phyloP scores from a whole-genome alignment of 2,113 vertebrate species.

The Falco punctatus region DNA sequence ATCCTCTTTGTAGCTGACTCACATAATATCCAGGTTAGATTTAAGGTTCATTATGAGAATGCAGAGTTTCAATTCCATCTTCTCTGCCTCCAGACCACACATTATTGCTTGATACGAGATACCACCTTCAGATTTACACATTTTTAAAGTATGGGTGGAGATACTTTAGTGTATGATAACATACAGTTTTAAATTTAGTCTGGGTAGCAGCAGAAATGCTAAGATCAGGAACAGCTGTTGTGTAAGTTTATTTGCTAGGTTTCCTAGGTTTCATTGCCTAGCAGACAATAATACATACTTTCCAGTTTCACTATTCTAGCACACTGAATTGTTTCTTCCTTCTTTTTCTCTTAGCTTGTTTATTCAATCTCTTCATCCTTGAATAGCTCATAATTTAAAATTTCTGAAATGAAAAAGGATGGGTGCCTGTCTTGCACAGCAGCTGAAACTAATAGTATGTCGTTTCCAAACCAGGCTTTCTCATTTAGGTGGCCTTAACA shows the following conservation, averaged over 20 bases:
- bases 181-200: neutral
- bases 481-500: neutral
- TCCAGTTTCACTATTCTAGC: neutral
- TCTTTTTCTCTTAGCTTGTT: neutral
- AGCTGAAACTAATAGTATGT: neutral
- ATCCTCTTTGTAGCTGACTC: neutral
- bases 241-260: neutral
- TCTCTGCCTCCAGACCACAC: neutral
- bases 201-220: neutral
- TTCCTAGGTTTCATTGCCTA: neutral
- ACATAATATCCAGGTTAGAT: neutral
- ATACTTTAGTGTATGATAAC: neutral
- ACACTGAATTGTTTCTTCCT: neutral
- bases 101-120: neutral
- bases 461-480: neutral
- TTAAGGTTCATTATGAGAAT: conserved; percentile 11
- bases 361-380: neutral
- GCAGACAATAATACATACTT: neutral
- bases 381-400: neutral
- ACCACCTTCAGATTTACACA: neutral
- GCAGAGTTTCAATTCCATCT: neutral
- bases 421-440: neutral
- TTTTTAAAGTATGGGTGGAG: neutral
- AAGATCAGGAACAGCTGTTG: neutral
- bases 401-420: neutral